Evolutionary conservation across 53 echinoderm and acorn worm genomes (phyloP), one percentile per base, ranked within the genome.

Genomic region (Glandiceps talaboti): DNA sequence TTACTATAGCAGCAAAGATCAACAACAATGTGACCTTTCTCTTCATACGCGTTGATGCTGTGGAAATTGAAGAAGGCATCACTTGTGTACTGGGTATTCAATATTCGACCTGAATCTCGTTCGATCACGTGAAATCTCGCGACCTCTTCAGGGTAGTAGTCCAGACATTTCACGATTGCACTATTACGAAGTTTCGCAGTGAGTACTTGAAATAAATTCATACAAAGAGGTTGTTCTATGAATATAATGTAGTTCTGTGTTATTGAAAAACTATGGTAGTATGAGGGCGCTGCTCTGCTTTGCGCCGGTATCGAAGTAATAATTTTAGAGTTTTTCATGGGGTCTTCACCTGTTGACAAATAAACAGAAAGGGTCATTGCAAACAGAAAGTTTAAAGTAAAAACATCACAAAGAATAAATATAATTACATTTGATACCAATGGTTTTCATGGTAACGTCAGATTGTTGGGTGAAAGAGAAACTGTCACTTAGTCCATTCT

Each of bases 61-160:
- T 94, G 91, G 80, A 94, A 94, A 45, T 82, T 81, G 73, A 91
- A 89, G 82, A 94, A 91, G n/a, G 91, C 81, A 6, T 89, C 88
- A 20, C 89, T 82, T 1, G 32, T 77, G 76, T 91, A 91, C 75
- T 27, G 30, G 14, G 82, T 85, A 28, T 82, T 25, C 14, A 89
- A 1, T 0, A 84, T 25, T 31, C 85, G 28, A n/a, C 94, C 94
- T 31, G 87, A 86, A 30, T 81, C 81, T 0, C 90, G 83, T 12
- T 83, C 83, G 82, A 89, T 32, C 0, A 95, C 28, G 84, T 88
- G 83, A 77, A 95, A 88, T 14, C 80, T 81, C 0, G 85, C 85
- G 0, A 12, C 20, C 6, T 45, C 20, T 45, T 45, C 20, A 45
- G 64, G 64, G 6, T 20, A 20, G 64, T 45, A 45, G 6, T 45